These are phyloP conservation scores for Austrofundulus limnaeus DNA, from an alignment of 2,113 vertebrate species.

Conservation along the genomic window DNA sequence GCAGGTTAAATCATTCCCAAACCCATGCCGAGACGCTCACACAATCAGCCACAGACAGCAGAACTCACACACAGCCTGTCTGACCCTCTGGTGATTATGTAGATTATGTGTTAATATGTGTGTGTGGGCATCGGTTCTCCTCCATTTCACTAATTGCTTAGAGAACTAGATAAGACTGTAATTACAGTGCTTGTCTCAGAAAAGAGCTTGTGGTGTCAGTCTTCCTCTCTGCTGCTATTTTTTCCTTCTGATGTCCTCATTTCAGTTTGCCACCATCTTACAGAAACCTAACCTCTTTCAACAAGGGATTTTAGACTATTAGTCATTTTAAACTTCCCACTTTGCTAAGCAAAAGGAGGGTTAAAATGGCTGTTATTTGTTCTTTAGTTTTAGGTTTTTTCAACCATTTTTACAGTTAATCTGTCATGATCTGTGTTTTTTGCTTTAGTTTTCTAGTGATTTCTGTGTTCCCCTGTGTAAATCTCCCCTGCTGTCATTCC, in stretches of 20 bases:
- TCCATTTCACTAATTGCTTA: conserved; percentile 58
- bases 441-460: no score
- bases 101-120: conserved; percentile 31
- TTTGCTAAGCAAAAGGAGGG: no score
- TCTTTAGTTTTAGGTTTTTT: no score
- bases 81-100: conserved; percentile 57
- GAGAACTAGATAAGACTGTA: conserved; percentile 60
- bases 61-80: conserved; percentile 26
- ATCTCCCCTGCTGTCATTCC: no score
- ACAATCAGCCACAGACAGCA: conserved; percentile 33
- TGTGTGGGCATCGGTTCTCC: conserved; percentile 16
- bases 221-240: conserved; percentile 21
- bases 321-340: no score
- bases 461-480: no score
- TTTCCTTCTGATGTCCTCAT: conserved; percentile 1
- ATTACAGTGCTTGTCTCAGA: conserved; percentile 51
- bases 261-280: background rate
- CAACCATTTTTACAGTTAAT: no score
- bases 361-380: no score
- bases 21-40: background rate
- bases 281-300: background rate
- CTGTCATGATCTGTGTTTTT: no score
- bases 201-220: conserved; percentile 33
- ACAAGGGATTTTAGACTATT: background rate
- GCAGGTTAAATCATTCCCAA: conserved; percentile 35